Evolutionary conservation across 2,888 invertebrate genomes (phyloP).

Genomic region (Schrankia costaestrigalis): DNA sequence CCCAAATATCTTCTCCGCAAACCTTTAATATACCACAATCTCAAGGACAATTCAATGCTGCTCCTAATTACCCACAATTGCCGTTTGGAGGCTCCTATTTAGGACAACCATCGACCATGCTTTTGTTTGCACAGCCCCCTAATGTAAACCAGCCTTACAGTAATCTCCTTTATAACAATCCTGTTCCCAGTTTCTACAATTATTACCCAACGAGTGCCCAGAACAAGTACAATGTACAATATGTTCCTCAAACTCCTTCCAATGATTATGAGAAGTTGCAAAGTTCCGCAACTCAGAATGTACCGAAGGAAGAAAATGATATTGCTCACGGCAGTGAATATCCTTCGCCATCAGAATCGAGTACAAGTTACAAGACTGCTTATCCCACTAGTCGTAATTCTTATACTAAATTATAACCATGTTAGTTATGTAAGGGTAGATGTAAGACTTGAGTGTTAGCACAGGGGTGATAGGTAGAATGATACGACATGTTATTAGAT

Average conservation of each 20-base stretch:
- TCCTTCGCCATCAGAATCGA: constrained; percentile 48
- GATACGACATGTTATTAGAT: too few relatives aligned
- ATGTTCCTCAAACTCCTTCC: constrained; percentile 39
- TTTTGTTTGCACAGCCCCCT: constrained; percentile 60
- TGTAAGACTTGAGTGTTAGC: constrained; percentile 10
- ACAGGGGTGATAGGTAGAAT: too few relatives aligned
- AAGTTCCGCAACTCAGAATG: constrained; percentile 43
- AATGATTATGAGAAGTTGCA: constrained; percentile 61
- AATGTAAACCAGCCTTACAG: constrained; percentile 56
- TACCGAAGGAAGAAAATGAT: constrained; percentile 66
- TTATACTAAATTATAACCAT: constrained; percentile 48
- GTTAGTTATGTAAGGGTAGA: constrained; percentile 9
- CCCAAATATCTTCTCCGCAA: constrained; percentile 42
- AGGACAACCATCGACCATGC: constrained; percentile 61
- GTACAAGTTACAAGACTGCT: constrained; percentile 54
- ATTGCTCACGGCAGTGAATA: constrained; percentile 56
- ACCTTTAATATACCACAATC: constrained; percentile 33
- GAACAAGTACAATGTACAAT: constrained; percentile 54
- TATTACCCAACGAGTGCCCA: constrained; percentile 64
- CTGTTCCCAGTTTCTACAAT: constrained; percentile 60
- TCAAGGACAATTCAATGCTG: constrained; percentile 53
- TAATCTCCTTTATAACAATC: constrained; percentile 55
- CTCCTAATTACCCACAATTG: constrained; percentile 49
- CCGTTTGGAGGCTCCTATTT: constrained; percentile 50
- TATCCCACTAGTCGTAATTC: constrained; percentile 53